Percentiles rank a stretch among this genome's conserved stretches.
Evolutionary conservation across 2,113 vertebrate species (phyloP).

Genomic region (Cynoglossus semilaevis): DNA sequence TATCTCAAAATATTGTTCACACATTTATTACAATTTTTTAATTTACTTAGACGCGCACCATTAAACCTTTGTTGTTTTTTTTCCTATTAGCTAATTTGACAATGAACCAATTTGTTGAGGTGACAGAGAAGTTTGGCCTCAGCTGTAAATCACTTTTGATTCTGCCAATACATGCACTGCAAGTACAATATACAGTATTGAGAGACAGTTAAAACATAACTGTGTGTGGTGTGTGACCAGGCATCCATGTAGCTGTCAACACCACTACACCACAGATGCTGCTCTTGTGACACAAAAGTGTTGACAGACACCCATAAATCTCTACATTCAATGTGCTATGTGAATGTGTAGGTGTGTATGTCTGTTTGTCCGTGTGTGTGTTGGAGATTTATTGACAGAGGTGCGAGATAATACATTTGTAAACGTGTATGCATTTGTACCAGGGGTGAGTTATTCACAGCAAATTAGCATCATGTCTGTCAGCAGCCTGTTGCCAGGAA

Average conservation of each 20-base stretch:
- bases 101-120: conserved; percentile 1
- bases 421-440: conserved; percentile 1
- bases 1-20: no score
- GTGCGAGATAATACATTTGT: conserved; percentile 17
- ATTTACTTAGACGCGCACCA: no score
- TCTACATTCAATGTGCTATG: conserved; percentile 25
- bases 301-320: conserved; percentile 55
- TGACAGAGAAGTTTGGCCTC: conserved; percentile 1
- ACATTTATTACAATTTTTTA: no score
- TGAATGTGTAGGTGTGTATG: conserved; percentile 22
- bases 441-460: conserved; percentile 38
- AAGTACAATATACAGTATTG: conserved; percentile 6
- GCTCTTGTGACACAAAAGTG: conserved; percentile 46
- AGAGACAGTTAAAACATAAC: conserved; percentile 9
- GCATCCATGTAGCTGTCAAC: conserved; percentile 33
- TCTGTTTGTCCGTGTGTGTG: conserved; percentile 10
- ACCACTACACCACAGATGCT: conserved; percentile 33
- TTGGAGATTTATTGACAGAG: conserved; percentile 50
- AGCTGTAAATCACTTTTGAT: conserved; percentile 13
- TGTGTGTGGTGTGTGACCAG: conserved; percentile 38
- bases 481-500: conserved; percentile 10
- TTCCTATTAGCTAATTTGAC: conserved; percentile 4
- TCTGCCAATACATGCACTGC: background rate
- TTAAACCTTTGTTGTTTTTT: no score
- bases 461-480: conserved; percentile 24